Evolutionary conservation across 2,888 invertebrate genomes (phyloP).

Genomic region (Tillus elongatus): DNA sequence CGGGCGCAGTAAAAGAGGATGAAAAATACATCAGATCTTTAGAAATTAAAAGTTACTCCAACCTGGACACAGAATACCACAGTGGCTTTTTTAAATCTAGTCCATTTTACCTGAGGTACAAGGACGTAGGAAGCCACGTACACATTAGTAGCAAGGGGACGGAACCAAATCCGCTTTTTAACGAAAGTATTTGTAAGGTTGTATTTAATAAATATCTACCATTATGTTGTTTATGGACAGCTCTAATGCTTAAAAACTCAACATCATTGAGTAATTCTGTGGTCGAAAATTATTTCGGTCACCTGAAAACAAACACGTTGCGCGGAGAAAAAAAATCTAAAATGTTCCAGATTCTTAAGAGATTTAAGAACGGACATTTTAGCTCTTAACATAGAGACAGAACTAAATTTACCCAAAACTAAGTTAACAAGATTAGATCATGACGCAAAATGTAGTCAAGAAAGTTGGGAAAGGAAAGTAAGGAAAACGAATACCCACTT

Average conservation of each 20-base stretch:
- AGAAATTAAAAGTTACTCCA: too few species aligned
- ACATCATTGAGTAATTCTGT: too few species aligned
- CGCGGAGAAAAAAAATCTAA: too few species aligned
- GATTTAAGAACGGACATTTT: neutral
- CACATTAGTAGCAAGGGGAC: too few species aligned
- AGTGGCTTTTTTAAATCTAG: constrained; percentile 1
- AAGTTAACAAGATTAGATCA: neutral
- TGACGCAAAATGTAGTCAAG: neutral
- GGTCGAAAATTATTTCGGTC: too few species aligned
- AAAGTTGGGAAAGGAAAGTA: constrained; percentile 1
- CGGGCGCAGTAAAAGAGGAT: too few species aligned
- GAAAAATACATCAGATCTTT: too few species aligned
- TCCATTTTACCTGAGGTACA: neutral
- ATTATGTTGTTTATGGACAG: constrained; percentile 9
- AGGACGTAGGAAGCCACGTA: too few species aligned
- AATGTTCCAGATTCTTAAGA: constrained; percentile 1
- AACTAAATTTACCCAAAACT: neutral
- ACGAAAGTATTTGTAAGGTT: neutral
- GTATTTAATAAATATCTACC: constrained; percentile 9
- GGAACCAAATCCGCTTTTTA: too few species aligned
- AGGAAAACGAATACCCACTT: neutral
- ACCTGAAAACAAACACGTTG: neutral
- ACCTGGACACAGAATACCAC: neutral
- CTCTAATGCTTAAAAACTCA: neutral
- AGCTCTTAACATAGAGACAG: neutral